Base-by-base conservation (phyloP, 1,140 invertebrate genomes). In the Papilio machaon region DNA sequence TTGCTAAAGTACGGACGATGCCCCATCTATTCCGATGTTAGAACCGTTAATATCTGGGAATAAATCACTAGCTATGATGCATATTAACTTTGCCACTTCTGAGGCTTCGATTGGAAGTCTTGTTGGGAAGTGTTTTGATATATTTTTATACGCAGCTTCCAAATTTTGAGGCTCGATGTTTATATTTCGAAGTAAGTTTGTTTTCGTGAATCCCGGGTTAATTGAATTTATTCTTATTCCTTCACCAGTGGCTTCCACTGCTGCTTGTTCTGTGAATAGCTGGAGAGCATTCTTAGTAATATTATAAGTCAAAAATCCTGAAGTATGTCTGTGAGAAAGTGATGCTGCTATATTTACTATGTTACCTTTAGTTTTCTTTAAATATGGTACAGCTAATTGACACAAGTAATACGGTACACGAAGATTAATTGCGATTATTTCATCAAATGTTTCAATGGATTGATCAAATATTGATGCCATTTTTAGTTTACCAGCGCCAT, bases 401-500 rank as follows among this genome's bases (percentile, higher is more conserved):
- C 96, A 97, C 73, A 98, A 85, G 79, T 97, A 95, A 90, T 96
- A 97, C 2, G 97, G 91, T 17, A 96, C 95, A 75, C 96, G 94
- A 9, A 97, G 96, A 92, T 98, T 98, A 47, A 96, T 90, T 83
- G 96, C 96, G 82, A 97, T 96, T 2, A 97, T 85, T 82, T 95
- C 93, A 81, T 98, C 97, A 88, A 96, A 97, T 70, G 96, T 95
- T 49, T 96, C 95, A 58, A 97, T 90, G 23, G 95, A 95, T 1
- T 96, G 97, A 83, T 95, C 96, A 89, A 97, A 97, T 87, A 97
- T 96, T 13, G 92, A 94, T n/a, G 97, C 97, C 52, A 84, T 88
- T 83, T 96, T 95, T 15, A 98, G 83, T 84, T 97, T 96, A 13
- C 97, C 97, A 70, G 97, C 97, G 95, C 96, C 97, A 87, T 98